Evolutionary conservation across 2,888 invertebrate species (phyloP), one percentile per base, ranked within the genome.

Genomic region (Diarsia rubi): DNA sequence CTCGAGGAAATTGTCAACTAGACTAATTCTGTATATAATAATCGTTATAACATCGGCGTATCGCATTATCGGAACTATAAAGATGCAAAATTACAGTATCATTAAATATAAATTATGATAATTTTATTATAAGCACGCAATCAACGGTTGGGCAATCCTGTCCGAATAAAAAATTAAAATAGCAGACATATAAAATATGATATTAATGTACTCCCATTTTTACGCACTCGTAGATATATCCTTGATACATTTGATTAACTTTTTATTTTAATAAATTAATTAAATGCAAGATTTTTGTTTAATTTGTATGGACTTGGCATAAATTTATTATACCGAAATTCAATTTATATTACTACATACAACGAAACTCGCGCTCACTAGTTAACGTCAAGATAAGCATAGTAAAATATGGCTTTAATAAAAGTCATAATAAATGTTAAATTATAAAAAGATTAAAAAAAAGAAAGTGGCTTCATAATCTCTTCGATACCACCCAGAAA

Each of bases 91-190:
- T 86, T 74, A 79, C 70, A 80, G 62, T 78, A 45, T 64, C 78
- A 78, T 79, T 84, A 73, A 59, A 77, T 75, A 63, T 78, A 78
- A 86, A 78, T 84, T 88, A 87, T 86, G 88, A 59, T 84, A 88
- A 86, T 86, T 86, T 82, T 82, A 86, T 84, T 82, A 71, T 68
- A 80, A 78, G 63, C 75, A 84, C 73, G 75, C 75, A 83, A 86
- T 82, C 69, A 75, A 54, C 59, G 47, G 45, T 63, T 73, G 47
- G 66, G 68, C 65, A 75, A 71, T 75, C 54, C 63, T 45, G 49
- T 73, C 31, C 3, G 52, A 69, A 71, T 63, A 70, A 84, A 74
- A 77, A 27, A 79, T 44, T 3, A 60, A 71, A 69, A 71, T 65
- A 59, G 21, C 42, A 31, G 12, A 70, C 12, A 47, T 14, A 2